phyloP scores from a whole-genome alignment of 1,140 invertebrate genomes.

The Ridgeia piscesae region DNA sequence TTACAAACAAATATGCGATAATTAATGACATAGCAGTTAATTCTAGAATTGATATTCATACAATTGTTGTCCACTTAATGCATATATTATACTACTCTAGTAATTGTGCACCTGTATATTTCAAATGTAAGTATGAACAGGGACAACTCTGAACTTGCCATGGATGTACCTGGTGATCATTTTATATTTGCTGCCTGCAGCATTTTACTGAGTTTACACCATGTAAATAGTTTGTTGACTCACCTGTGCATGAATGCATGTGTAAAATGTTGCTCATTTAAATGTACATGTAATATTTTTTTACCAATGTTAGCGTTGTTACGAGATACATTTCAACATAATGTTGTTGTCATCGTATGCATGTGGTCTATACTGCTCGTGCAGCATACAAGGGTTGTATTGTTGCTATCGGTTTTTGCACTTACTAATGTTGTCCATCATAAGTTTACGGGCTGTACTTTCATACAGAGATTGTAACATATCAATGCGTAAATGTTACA shows the following conservation, averaged over 20 bases:
- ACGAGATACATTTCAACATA: not conserved
- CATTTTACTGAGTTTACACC: not conserved
- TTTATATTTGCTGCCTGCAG: not conserved
- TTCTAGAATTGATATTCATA: not conserved
- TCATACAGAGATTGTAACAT: not conserved
- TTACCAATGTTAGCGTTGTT: not conserved
- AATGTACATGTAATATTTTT: not conserved
- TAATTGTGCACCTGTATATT: not conserved
- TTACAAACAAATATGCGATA: not conserved
- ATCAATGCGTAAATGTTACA: not conserved
- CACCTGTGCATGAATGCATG: not conserved
- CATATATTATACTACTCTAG: not conserved
- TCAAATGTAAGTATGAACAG: not conserved
- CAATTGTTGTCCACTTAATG: not conserved
- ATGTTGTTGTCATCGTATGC: not conserved
- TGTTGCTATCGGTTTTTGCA: not conserved
- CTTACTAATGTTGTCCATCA: not conserved
- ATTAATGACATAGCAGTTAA: not conserved
- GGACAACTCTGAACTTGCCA: not conserved
- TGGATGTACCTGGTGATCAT: not conserved
- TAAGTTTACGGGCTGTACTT: not conserved
- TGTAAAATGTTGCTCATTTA: not conserved
- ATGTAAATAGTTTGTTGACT: not conserved
- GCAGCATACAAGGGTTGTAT: not conserved
- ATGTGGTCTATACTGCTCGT: not conserved